Evolutionary conservation across 2,888 invertebrate genomes (phyloP).

Genomic region (Cryptus armator): DNA sequence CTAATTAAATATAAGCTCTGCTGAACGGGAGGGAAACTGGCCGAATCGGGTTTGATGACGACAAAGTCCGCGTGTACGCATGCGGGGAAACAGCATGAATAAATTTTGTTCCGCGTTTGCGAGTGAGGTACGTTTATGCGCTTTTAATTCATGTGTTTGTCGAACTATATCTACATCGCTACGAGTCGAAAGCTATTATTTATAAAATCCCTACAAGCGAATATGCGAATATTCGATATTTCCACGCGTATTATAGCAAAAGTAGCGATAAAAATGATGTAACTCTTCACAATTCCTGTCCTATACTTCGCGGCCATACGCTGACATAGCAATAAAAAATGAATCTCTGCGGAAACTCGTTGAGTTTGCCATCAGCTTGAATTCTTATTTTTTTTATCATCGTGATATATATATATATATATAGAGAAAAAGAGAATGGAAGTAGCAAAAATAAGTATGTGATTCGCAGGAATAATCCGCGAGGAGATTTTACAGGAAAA

Average conservation of each 20-base stretch:
- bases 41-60: constrained; percentile 22
- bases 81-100: constrained; percentile 5
- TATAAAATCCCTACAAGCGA: background rate
- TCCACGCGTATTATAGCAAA: background rate
- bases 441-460: constrained; percentile 55
- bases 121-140: constrained; percentile 21
- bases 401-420: too few relatives aligned
- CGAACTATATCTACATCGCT: constrained; percentile 2
- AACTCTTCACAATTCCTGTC: constrained; percentile 18
- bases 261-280: constrained; percentile 8
- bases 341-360: constrained; percentile 24
- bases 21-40: background rate
- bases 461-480: constrained; percentile 60
- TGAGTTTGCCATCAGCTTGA: constrained; percentile 24
- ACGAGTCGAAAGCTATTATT: background rate
- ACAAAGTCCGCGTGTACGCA: constrained; percentile 1
- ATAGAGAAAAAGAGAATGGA: constrained; percentile 30
- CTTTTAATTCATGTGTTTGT: constrained; percentile 41
- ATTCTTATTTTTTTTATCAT: constrained; percentile 27
- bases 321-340: constrained; percentile 50
- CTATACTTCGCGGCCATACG: constrained; percentile 23
- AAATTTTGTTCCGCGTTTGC: constrained; percentile 42
- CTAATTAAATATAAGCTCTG: constrained; percentile 50
- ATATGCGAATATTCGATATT: constrained; percentile 9
- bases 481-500: constrained; percentile 57